A percentile compares a stretch with the other conserved stretches of the same genome.
phyloP scores from a whole-genome alignment of 1,140 invertebrate species.

The Bombyx mori region ASM3026992v2 NC_085130.1:5660501-5661000 shows the following conservation, averaged over 20 bases:
- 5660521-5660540: too few species aligned
- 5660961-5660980: slow-evolving; percentile 61
- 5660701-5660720: slow-evolving; percentile 57
- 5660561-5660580: too few species aligned
- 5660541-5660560: too few species aligned
- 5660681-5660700: slow-evolving; percentile 56
- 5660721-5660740: slow-evolving; percentile 66
- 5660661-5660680: slow-evolving; percentile 56
- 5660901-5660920: slow-evolving; percentile 31
- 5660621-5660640: too few species aligned
- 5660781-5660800: slow-evolving; percentile 61
- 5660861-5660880: slow-evolving; percentile 69
- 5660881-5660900: slow-evolving; percentile 51
- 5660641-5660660: neutral
- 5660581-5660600: too few species aligned
- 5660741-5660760: slow-evolving; percentile 59
- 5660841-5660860: slow-evolving; percentile 64
- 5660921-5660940: slow-evolving; percentile 59
- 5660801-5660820: slow-evolving; percentile 65
- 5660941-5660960: slow-evolving; percentile 49
- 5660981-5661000: slow-evolving; percentile 55
- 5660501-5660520: too few species aligned
- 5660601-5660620: too few species aligned
- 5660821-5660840: slow-evolving; percentile 69
- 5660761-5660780: slow-evolving; percentile 66